Conservation (phyloP, 2,888 invertebrate genomes). For the Plebejus argus region DNA sequence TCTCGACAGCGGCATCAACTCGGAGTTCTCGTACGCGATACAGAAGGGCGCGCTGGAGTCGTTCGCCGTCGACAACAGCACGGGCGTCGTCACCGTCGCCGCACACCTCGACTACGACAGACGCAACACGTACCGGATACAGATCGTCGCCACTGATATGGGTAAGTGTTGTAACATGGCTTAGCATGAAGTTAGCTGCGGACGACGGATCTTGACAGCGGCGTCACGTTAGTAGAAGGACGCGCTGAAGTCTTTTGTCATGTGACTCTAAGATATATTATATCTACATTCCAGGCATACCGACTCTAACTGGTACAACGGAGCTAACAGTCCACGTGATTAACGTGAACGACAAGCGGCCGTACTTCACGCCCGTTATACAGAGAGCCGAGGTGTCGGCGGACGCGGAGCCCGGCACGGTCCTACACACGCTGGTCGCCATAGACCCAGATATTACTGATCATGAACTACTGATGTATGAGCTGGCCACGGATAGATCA, state of each 20-base stretch:
- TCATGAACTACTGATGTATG: slow-evolving; percentile 84
- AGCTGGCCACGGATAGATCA: slow-evolving; percentile 83
- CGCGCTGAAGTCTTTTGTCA: too few relatives aligned
- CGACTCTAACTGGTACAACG: slow-evolving; percentile 90
- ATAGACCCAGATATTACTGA: slow-evolving; percentile 89
- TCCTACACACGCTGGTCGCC: slow-evolving; percentile 87
- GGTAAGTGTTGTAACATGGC: slow-evolving; percentile 63
- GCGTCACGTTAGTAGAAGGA: too few relatives aligned
- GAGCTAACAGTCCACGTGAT: slow-evolving; percentile 89
- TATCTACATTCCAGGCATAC: slow-evolving; percentile 83
- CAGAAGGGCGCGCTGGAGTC: slow-evolving; percentile 92
- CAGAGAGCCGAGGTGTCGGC: slow-evolving; percentile 91
- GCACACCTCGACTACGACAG: slow-evolving; percentile 91
- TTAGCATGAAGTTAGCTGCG: too few relatives aligned
- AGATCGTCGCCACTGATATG: slow-evolving; percentile 90
- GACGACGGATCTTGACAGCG: too few relatives aligned
- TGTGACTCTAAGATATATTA: too few relatives aligned
- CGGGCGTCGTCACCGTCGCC: slow-evolving; percentile 88
- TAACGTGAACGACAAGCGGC: slow-evolving; percentile 94
- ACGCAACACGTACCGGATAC: slow-evolving; percentile 88
- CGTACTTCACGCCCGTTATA: slow-evolving; percentile 88
- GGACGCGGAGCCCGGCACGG: slow-evolving; percentile 86
- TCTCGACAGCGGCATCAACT: slow-evolving; percentile 92
- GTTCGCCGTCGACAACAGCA: slow-evolving; percentile 88
- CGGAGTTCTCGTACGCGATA: slow-evolving; percentile 89